These are phyloP conservation scores for Peromyscus nudipes DNA, from an alignment of 2,797 vertebrate genomes.

Conservation along the genomic window DNA sequence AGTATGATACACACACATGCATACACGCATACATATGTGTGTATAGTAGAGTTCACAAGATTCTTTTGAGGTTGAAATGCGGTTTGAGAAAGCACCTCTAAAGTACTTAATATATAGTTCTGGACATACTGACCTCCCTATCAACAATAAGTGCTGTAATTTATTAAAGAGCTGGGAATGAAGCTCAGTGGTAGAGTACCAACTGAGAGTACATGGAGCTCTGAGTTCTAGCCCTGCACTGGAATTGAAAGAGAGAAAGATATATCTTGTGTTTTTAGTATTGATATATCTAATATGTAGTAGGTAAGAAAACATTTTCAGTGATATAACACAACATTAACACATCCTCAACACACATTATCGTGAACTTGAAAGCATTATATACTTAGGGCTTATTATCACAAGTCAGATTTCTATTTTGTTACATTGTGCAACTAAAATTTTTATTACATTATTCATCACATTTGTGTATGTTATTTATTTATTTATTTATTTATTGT, in stretches of 20 bases:
- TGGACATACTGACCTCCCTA: neutral
- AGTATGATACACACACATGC: neutral
- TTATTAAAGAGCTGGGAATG: neutral
- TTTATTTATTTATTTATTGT: neutral
- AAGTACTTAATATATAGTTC: constrained; percentile 20
- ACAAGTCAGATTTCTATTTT: neutral
- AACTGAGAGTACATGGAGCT: neutral
- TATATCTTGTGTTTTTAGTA: neutral
- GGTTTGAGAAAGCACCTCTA: neutral
- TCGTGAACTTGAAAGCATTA: neutral
- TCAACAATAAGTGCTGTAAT: neutral
- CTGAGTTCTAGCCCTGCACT: neutral
- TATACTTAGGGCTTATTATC: neutral
- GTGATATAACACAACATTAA: neutral
- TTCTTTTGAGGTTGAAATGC: constrained; percentile 46
- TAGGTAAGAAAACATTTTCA: constrained; percentile 20
- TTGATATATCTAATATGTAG: constrained; percentile 34
- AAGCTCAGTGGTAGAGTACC: neutral
- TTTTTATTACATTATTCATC: neutral
- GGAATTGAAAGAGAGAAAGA: neutral
- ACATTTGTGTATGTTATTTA: neutral
- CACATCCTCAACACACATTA: neutral
- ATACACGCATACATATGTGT: neutral
- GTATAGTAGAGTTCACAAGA: neutral
- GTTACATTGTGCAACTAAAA: neutral